phyloP scores from a whole-genome alignment of 2,888 invertebrate species.

The Antitype chi region DNA sequence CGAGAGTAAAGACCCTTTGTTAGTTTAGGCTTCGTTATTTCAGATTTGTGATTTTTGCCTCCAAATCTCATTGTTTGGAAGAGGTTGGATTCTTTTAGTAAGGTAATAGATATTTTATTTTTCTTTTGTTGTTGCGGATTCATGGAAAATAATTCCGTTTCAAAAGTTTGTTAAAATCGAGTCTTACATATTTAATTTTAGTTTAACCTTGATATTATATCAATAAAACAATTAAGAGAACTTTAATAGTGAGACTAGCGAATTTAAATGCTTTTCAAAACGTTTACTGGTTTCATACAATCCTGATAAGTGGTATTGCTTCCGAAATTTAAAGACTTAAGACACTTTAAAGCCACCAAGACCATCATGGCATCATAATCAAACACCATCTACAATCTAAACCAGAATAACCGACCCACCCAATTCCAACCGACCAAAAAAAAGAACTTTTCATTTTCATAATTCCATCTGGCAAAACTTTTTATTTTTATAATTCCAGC shows the following conservation, averaged over 20 bases:
- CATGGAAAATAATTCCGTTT: neutral
- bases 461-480: slow-evolving; percentile 31
- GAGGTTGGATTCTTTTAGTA: slow-evolving; percentile 34
- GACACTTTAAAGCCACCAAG: neutral
- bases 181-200: slow-evolving; percentile 8
- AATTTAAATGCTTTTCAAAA: neutral
- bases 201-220: neutral
- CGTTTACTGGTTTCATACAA: no score
- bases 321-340: neutral
- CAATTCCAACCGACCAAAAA: slow-evolving; percentile 1
- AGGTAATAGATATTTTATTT: slow-evolving; percentile 39
- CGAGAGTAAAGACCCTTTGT: slow-evolving; percentile 51
- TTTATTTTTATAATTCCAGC: slow-evolving; percentile 57
- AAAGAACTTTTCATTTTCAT: slow-evolving; percentile 31
- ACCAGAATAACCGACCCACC: slow-evolving; percentile 1
- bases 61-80: slow-evolving; percentile 42
- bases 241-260: neutral
- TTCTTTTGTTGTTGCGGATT: slow-evolving; percentile 21
- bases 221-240: neutral
- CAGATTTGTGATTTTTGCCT: slow-evolving; percentile 56
- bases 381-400: neutral
- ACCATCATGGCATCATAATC: neutral
- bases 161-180: slow-evolving; percentile 11
- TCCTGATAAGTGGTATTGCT: neutral
- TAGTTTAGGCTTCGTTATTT: slow-evolving; percentile 63